Base-by-base conservation (phyloP, 2,113 vertebrate species). In the Spilogale gracilis region DNA sequence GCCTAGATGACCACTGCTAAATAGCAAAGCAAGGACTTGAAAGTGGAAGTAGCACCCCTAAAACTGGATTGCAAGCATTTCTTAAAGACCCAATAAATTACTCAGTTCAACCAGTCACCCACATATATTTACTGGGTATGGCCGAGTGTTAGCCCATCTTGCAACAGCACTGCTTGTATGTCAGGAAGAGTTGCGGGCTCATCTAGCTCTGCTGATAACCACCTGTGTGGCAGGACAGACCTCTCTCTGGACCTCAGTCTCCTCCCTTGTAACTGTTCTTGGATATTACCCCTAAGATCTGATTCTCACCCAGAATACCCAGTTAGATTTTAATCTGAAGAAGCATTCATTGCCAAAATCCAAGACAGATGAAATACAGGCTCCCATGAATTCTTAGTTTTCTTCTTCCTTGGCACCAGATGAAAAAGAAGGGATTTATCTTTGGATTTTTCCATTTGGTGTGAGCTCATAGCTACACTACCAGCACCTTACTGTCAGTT, bases 381-480 rank as follows among this genome's bases (percentile, higher is more conserved):
- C 38, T 45, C 16, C 61, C 87, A 6, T 56, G 32, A 65, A 21
- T 87, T 58, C 52, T 50, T 92, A 76, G 67, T 54, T 95, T 67
- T 9, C 61, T 91, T 96, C 43, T 74, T 89, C 74, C 13, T 65
- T 80, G 88, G 88, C 54, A 45, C 69, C 14, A 65, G 61, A 56
- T 74, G 58, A 81, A 43, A 32, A 93, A 86, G 45, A 87, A 90
- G 43, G 58, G 27, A 78, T 92, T 84, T 23, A 58, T 54, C 38
- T 85, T 95, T 61, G 86, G 23, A 78, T 86, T 92, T 96, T 73
- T 94, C 93, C 60, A 67, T 95, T 88, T 95, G 58, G 87, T 67
- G 52, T 91, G 54, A 82, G 20, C 48, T 84, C 71, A 83, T 16
- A 56, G 69, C 38, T 58, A 45, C 43, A 6, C 17, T 30, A 54